Evolutionary conservation across 1,140 invertebrate species (phyloP).

Genomic region (Hycleus phaleratus): DNA sequence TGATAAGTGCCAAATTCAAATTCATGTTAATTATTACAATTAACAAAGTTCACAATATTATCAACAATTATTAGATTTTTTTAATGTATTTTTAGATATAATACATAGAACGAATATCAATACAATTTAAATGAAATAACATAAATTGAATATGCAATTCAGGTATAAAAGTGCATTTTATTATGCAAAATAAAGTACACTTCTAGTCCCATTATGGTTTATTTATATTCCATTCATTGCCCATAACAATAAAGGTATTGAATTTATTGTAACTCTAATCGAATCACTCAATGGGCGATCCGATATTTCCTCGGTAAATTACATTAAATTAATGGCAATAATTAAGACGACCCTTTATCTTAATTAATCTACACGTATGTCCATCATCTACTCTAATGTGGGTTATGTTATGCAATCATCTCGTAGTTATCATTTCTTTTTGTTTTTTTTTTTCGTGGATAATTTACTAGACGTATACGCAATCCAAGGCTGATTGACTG

Average conservation of each 20-base stretch:
- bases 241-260: not conserved
- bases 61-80: too few relatives aligned
- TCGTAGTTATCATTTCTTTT: not conserved
- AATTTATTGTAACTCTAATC: not conserved
- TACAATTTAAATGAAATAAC: too few relatives aligned
- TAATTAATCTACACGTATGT: not conserved
- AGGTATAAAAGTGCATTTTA: not conserved
- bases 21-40: too few relatives aligned
- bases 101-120: too few relatives aligned
- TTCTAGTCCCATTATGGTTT: not conserved
- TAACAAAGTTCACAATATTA: too few relatives aligned
- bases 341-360: too few relatives aligned
- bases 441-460: not conserved
- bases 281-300: too few relatives aligned
- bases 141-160: not conserved
- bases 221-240: not conserved
- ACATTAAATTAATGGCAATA: too few relatives aligned
- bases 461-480: slow-evolving; percentile 1
- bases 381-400: not conserved
- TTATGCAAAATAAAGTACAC: not conserved
- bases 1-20: too few relatives aligned
- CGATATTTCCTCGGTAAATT: too few relatives aligned
- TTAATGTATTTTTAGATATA: too few relatives aligned
- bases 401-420: slow-evolving; percentile 9
- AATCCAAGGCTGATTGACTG: slow-evolving; percentile 6